These are phyloP conservation scores for Paramuricea clavata DNA, from an alignment of 92 coral and sea anemone species.

Conservation along the genomic window DNA sequence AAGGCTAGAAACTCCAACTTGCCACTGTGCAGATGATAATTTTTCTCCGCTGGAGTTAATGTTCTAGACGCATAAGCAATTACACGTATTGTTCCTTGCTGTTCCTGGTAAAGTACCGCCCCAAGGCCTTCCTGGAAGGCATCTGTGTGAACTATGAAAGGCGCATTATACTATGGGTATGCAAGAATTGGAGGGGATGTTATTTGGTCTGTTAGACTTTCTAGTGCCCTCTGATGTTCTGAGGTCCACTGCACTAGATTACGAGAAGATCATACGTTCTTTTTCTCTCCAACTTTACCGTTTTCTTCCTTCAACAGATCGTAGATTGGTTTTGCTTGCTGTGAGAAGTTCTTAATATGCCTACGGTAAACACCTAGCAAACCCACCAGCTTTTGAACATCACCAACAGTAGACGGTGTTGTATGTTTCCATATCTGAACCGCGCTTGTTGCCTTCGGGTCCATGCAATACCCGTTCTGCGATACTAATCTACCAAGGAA, in stretches of 20 bases:
- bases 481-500: constrained; percentile 52
- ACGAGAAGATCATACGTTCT: background rate
- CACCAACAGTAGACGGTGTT: constrained; percentile 38
- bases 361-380: constrained; percentile 48
- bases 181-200: constrained; percentile 54
- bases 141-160: constrained; percentile 51
- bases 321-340: constrained; percentile 46
- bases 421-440: background rate
- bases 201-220: constrained; percentile 21
- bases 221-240: constrained; percentile 18
- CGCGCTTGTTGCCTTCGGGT: constrained; percentile 46
- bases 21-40: constrained; percentile 50
- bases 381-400: constrained; percentile 51
- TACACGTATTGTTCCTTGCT: constrained; percentile 52
- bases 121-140: constrained; percentile 61
- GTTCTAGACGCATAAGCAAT: constrained; percentile 57
- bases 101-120: constrained; percentile 55
- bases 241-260: constrained; percentile 18
- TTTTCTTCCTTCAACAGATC: constrained; percentile 37
- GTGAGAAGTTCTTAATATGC: constrained; percentile 32
- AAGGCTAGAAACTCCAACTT: constrained; percentile 58
- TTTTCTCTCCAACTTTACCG: background rate
- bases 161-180: constrained; percentile 39
- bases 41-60: constrained; percentile 44
- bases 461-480: constrained; percentile 48